A percentile compares a stretch with the other conserved stretches of the same genome.
phyloP scores from a whole-genome alignment of 2,113 vertebrate species.

The Hydrochoerus hydrochaeris region DNA sequence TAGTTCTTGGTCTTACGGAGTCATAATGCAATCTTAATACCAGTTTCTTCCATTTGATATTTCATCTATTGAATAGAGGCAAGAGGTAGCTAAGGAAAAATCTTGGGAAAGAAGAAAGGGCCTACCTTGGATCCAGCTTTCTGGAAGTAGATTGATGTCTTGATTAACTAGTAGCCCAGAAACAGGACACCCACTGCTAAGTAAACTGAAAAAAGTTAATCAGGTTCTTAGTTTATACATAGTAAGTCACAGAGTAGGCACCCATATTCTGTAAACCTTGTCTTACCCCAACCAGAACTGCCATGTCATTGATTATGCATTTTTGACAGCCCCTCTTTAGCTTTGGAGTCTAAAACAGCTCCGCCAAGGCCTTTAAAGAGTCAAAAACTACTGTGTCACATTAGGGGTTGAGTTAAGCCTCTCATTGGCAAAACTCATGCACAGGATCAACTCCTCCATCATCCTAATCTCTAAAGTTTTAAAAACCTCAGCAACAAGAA shows the following conservation, averaged over 20 bases:
- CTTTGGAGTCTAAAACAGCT: not conserved
- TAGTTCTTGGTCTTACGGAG: not conserved
- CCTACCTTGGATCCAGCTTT: not conserved
- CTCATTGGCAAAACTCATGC: not conserved
- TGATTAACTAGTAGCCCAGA: not conserved
- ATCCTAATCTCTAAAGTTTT: not conserved
- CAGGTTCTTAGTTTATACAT: not conserved
- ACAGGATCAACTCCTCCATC: too few species aligned
- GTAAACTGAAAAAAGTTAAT: not conserved
- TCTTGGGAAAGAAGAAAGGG: not conserved
- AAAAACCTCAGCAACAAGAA: not conserved
- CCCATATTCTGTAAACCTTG: not conserved
- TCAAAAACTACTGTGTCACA: not conserved
- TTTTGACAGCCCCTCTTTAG: not conserved
- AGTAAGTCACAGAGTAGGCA: not conserved
- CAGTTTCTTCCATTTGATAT: not conserved
- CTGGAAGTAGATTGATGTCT: not conserved
- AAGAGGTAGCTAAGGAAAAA: not conserved
- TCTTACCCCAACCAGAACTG: not conserved
- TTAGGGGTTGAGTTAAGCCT: not conserved
- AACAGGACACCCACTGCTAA: not conserved
- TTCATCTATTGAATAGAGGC: not conserved
- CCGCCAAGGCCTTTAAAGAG: not conserved
- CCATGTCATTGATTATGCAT: not conserved
- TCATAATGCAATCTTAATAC: not conserved